Percentiles rank a stretch among this genome's conserved stretches.
These are phyloP conservation scores for Sinotaia quadrata DNA, from an alignment of 2,888 invertebrate genomes.

Conservation along the genomic window DNA sequence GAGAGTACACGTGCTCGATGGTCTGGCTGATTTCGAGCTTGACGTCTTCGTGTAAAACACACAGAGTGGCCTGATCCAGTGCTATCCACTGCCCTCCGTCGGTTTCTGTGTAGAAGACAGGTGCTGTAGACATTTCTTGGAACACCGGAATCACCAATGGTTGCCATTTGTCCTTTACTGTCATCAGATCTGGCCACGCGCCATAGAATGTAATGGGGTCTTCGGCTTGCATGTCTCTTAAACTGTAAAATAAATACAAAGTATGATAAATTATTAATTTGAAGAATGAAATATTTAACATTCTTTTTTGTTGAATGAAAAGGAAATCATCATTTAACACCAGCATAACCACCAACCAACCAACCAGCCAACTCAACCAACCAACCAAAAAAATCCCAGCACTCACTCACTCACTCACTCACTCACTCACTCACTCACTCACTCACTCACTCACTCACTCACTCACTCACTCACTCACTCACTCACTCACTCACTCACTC, in stretches of 20 bases:
- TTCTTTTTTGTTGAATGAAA: too few relatives aligned
- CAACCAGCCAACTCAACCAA: too few relatives aligned
- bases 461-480: not conserved
- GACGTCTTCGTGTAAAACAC: not conserved
- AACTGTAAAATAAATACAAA: not conserved
- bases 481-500: not conserved
- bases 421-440: not conserved
- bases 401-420: not conserved
- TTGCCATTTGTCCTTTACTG: constrained; percentile 9
- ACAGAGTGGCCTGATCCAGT: not conserved
- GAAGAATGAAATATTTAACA: too few relatives aligned
- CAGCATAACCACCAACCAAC: too few relatives aligned
- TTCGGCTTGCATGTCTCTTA: not conserved
- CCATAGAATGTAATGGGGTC: constrained; percentile 9
- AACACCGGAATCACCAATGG: constrained; percentile 7
- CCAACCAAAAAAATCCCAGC: not conserved
- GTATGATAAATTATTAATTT: not conserved
- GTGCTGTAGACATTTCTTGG: not conserved
- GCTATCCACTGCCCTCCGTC: constrained; percentile 6
- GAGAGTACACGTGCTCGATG: constrained; percentile 11
- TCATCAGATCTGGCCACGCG: constrained; percentile 16
- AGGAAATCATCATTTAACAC: too few relatives aligned
- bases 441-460: not conserved
- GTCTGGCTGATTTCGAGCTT: not conserved
- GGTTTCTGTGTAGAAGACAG: constrained; percentile 5